Base-by-base conservation (phyloP, 23 tunicate species). In the Trididemnum nubilum region DNA sequence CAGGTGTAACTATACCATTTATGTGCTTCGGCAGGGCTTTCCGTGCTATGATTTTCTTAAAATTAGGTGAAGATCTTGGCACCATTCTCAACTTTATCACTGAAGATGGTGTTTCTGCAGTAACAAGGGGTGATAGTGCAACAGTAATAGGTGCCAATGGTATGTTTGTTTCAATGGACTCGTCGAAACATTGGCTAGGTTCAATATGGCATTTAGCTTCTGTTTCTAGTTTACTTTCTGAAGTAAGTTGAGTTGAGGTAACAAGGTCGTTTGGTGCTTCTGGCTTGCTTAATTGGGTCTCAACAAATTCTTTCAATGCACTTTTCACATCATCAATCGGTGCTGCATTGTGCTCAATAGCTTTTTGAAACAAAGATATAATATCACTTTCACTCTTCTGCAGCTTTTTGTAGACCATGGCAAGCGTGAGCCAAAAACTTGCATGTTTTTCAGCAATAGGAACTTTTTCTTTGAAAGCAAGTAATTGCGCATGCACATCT, bases 11-110 rank as follows among this genome's bases (percentile, higher is more conserved):
- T 2, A 85, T 78, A 33, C 77, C 90, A 37, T 61, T 85, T 18
- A 82, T 71, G 66, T 66, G 65, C 5, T 19, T 23, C n/a, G 84
- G 79, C 34, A 85, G 51, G 0, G 90, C 90, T 70, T 82, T 75
- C 0, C 78, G 80, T 22, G 80, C 33, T 7, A 71, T 51, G 3
- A 77, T 34, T 30, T 54, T 52, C 31, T 85, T 85, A 33, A 85
- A 85, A 9, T 79, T 74, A 3, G 90, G 90, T 1, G 90, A 85
- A 4, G 90, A 85, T 52, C 50, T 51, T 2, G 90, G 78, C 1
- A 85, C 71, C 90, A 85, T 85, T 30, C 84, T 44, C 0, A 85
- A 33, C 39, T 79, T 85, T n/a, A 85, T 82, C 1, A 85, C 84
- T 22, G 90, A 85, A 21, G 90, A 85, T 0, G 90, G 90, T 4